A percentile compares a stretch with the other conserved stretches of the same genome.
These are phyloP conservation scores for Brachionus rubens DNA, from an alignment of 1,140 invertebrate genomes.

Conservation along the genomic window DNA sequence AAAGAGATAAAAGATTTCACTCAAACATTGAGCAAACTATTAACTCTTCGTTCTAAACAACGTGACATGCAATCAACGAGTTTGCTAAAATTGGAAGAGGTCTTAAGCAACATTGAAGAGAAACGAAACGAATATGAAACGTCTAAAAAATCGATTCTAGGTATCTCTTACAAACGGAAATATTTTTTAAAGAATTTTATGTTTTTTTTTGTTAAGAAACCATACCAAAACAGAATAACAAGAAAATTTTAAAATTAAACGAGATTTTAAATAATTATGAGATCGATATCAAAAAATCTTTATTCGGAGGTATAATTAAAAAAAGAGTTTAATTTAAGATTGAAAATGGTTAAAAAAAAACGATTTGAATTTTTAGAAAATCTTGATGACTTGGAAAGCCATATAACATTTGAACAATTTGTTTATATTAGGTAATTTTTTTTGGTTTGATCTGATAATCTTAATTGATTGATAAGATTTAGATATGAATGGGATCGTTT, in stretches of 20 bases:
- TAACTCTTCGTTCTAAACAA: background rate
- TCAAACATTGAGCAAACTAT: background rate
- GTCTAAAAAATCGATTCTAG: background rate
- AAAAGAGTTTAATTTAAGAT: too few relatives aligned
- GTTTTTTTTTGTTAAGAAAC: constrained; percentile 17
- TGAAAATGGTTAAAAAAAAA: background rate
- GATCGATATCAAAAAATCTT: background rate
- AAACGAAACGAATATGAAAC: constrained; percentile 19
- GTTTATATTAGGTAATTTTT: background rate
- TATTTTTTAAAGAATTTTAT: background rate
- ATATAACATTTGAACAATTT: background rate
- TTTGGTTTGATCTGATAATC: too few relatives aligned
- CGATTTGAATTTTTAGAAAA: background rate
- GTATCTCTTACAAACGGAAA: background rate
- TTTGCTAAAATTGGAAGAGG: background rate
- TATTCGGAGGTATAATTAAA: constrained; percentile 11
- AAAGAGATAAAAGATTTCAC: constrained; percentile 6
- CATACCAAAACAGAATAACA: background rate
- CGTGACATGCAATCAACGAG: background rate
- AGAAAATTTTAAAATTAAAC: background rate
- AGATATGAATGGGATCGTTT: constrained; percentile 36
- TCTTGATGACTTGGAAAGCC: background rate
- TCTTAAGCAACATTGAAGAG: background rate
- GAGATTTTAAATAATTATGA: background rate
- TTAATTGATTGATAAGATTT: too few relatives aligned